phyloP scores from a whole-genome alignment of 2,888 invertebrate species.

The Exocentrus adspersus region DNA sequence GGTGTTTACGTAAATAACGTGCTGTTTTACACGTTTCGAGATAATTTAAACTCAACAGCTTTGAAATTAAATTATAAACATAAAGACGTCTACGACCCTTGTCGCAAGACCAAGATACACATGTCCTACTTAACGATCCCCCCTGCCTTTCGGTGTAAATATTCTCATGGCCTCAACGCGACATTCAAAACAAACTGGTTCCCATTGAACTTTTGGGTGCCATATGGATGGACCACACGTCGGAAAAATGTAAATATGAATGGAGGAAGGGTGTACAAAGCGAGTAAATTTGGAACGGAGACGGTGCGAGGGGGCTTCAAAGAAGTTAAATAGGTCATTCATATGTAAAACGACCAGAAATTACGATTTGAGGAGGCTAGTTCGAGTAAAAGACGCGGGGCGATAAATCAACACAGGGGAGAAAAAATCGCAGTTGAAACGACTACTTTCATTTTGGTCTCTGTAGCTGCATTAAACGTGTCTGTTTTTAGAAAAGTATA shows the following conservation, averaged over 20 bases:
- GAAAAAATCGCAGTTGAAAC: no score
- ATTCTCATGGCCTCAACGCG: constrained; percentile 18
- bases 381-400: no score
- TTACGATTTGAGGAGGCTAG: constrained; percentile 3
- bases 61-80: no score
- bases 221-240: constrained; percentile 26
- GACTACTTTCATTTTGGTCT: no score
- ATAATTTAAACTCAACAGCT: no score
- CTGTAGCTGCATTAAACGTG: no score
- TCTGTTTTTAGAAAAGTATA: no score
- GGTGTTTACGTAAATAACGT: no score
- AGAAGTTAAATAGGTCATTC: constrained; percentile 20
- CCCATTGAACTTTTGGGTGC: constrained; percentile 16
- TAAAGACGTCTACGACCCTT: background rate
- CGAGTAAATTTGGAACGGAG: constrained; percentile 12
- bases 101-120: background rate
- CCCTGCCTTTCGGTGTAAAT: constrained; percentile 7
- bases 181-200: constrained; percentile 23
- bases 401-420: no score
- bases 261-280: constrained; percentile 21
- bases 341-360: constrained; percentile 11
- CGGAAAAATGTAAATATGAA: constrained; percentile 18
- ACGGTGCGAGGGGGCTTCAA: background rate
- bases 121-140: constrained; percentile 17
- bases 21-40: no score